These are phyloP conservation scores for Cydia amplana DNA, from an alignment of 1,140 invertebrate species.

Conservation along the genomic window DNA sequence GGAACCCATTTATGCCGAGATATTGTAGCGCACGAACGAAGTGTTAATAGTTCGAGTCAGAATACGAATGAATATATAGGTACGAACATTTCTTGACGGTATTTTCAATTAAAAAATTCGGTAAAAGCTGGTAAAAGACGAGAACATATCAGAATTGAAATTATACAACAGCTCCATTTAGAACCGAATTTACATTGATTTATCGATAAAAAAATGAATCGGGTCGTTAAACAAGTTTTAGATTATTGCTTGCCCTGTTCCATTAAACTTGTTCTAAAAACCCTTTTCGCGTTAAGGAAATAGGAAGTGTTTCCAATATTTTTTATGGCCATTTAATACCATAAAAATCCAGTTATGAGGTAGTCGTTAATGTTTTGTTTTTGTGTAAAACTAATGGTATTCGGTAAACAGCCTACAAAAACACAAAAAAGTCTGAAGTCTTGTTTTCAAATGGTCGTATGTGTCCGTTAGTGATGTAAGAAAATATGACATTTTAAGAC, in stretches of 20 bases:
- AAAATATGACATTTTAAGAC: neutral
- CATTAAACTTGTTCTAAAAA: neutral
- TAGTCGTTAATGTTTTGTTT: constrained; percentile 31
- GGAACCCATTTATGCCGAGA: too few species aligned
- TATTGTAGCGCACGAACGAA: too few species aligned
- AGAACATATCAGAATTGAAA: neutral
- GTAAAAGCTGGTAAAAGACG: too few species aligned
- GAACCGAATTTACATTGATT: too few species aligned
- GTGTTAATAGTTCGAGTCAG: too few species aligned
- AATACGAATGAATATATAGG: too few species aligned
- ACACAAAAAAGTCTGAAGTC: constrained; percentile 1
- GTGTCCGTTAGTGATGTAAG: neutral
- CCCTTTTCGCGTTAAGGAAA: constrained; percentile 31
- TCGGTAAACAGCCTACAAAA: constrained; percentile 25
- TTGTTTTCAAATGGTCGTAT: neutral
- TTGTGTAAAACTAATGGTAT: constrained; percentile 27
- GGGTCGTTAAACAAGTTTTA: neutral
- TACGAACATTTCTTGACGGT: too few species aligned
- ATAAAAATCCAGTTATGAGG: constrained; percentile 25
- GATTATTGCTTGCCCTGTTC: neutral
- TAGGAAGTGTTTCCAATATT: constrained; percentile 9
- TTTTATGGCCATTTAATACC: neutral
- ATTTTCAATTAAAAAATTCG: too few species aligned
- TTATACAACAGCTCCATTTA: neutral
- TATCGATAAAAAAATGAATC: too few species aligned